Base-by-base conservation (phyloP, 2,113 vertebrate species). In the Scomber scombrus region DNA sequence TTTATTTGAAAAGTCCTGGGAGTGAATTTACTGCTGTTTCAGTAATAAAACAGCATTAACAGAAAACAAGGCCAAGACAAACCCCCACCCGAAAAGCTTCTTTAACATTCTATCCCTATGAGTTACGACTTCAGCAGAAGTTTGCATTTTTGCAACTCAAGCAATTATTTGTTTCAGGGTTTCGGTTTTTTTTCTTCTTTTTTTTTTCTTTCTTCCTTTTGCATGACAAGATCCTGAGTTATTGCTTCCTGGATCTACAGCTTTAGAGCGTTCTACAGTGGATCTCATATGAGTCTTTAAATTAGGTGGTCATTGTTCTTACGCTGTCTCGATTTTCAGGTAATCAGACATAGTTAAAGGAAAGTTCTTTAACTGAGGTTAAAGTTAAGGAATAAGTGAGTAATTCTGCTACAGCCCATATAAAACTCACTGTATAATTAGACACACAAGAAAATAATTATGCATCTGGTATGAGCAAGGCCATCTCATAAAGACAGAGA, bases 391-490 rank as follows among this genome's bases (percentile, higher is more conserved):
- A 93, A 93, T 89, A 93, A 93, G 84, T 91, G 88, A 92, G 87
- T 92, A 91, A 93, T 91, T 94, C 85, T 88, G 78, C 73, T 89
- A 89, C 87, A 71, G 89, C 86, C 80, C 91, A 78, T 84, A 89
- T 88, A 88, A 94, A 95, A 89, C 88, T 73, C 75, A 85, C 85
- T 71, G 80, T 85, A 60, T 93, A 95, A 94, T 94, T 93, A 95
- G 86, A 92, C 89, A 70, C 93, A 94, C 89, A 82, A 91, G 92
- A 93, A 94, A 94, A 95, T 91, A 93, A 94, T 92, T 88, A 93
- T 70, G 90, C 89, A 90, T 94, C 93, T 94, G 91, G 91, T 88
- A 64, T 78, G 82, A 88, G 86, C 54, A 31, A 57, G 76, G 84
- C 87, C 80, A 56, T 92, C 89, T 90, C 92, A 91, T 85, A 88